Conservation (phyloP, 2,113 vertebrate species). For the Pungitius pungitius region DNA sequence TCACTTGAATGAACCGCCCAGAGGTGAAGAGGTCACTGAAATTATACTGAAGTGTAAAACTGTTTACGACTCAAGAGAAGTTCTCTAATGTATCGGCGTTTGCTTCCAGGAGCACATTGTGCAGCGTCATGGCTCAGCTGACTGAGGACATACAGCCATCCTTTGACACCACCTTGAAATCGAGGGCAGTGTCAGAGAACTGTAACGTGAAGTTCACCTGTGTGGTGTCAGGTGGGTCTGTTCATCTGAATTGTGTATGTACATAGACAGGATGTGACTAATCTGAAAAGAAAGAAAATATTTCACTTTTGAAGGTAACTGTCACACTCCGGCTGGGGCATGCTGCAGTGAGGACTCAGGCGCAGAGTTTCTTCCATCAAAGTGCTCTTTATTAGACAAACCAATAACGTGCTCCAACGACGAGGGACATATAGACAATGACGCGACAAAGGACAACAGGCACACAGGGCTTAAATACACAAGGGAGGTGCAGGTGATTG, state of each 20-base stretch:
- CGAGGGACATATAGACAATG: too few relatives aligned
- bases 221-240: constrained; percentile 89
- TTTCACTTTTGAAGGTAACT: background rate
- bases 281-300: constrained; percentile 29
- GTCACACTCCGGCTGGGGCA: too few relatives aligned
- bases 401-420: too few relatives aligned
- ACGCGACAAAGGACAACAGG: too few relatives aligned
- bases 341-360: too few relatives aligned
- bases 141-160: constrained; percentile 95
- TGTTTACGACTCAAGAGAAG: constrained; percentile 7
- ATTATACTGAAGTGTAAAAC: constrained; percentile 9
- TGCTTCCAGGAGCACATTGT: constrained; percentile 93
- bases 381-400: too few relatives aligned
- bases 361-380: too few relatives aligned
- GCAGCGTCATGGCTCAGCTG: constrained; percentile 95
- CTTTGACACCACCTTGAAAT: constrained; percentile 94
- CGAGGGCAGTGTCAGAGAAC: constrained; percentile 92
- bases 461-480: too few relatives aligned
- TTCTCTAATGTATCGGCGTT: constrained; percentile 47
- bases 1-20: constrained; percentile 44
- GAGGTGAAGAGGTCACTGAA: constrained; percentile 24
- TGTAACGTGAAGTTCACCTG: constrained; percentile 95
- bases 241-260: background rate
- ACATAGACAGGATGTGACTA: constrained; percentile 36
- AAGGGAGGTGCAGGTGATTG: too few relatives aligned